These are phyloP conservation scores for Cyaniris semiargus DNA, from an alignment of 2,888 invertebrate species.

Conservation along the genomic window DNA sequence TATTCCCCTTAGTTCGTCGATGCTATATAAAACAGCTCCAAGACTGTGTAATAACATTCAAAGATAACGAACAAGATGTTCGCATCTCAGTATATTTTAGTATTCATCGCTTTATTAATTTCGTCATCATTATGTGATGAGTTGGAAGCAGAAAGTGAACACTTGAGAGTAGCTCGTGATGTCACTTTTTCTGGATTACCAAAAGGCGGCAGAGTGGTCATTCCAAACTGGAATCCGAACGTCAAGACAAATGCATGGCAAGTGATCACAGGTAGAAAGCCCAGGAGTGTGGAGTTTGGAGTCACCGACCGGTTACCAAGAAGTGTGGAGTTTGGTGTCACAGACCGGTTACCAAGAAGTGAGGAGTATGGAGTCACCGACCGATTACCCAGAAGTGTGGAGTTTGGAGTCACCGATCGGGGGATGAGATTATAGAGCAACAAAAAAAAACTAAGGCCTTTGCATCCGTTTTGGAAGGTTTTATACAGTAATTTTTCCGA, in stretches of 20 bases:
- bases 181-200: conserved; percentile 12
- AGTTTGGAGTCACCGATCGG: neutral
- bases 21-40: neutral
- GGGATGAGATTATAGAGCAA: neutral
- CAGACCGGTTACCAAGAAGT: neutral
- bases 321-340: neutral
- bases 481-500: no score
- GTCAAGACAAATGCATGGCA: conserved; percentile 51
- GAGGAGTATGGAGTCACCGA: neutral
- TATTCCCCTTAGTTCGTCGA: neutral
- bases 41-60: neutral
- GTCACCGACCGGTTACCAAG: conserved; percentile 4
- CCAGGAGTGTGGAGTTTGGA: conserved; percentile 33
- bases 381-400: neutral
- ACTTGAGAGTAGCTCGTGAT: neutral
- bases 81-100: neutral
- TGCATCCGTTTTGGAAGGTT: no score
- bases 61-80: conserved; percentile 6
- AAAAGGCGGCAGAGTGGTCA: conserved; percentile 36
- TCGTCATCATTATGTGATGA: conserved; percentile 20
- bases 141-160: neutral
- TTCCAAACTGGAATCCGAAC: conserved; percentile 56
- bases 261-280: conserved; percentile 42
- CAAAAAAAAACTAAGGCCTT: neutral
- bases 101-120: conserved; percentile 5